phyloP scores from a whole-genome alignment of 2,888 invertebrate species.

The Cylindroiulus punctatus region DNA sequence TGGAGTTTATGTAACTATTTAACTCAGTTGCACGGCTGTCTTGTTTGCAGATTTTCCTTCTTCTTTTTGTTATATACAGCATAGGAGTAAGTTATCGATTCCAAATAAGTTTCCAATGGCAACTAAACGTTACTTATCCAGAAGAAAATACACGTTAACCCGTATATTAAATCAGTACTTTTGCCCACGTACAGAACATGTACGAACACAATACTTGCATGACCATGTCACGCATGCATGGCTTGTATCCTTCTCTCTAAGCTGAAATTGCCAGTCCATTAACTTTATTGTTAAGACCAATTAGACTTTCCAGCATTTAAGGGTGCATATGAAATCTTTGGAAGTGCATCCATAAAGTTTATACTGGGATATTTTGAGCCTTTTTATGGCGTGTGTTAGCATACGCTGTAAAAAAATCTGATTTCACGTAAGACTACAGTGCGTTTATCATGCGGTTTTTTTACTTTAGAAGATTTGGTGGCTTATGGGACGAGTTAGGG shows the following conservation, averaged over 20 bases:
- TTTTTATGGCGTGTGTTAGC: neutral
- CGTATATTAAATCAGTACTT: neutral
- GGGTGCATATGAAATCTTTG: conserved; percentile 19
- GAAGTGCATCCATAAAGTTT: neutral
- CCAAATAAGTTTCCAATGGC: neutral
- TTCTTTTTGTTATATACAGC: neutral
- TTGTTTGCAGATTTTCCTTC: neutral
- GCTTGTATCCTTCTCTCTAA: neutral
- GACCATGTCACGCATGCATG: conserved; percentile 15
- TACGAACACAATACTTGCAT: neutral
- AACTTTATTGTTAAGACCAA: conserved; percentile 2
- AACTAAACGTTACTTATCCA: conserved; percentile 33
- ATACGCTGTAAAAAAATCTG: neutral
- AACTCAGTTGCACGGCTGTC: conserved; percentile 6
- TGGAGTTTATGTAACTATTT: neutral
- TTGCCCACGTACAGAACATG: neutral
- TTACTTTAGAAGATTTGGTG: neutral
- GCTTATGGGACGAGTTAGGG: neutral
- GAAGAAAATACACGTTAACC: conserved; percentile 10
- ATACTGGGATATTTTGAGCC: neutral
- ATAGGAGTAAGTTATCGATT: neutral
- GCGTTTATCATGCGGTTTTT: neutral
- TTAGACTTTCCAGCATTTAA: neutral
- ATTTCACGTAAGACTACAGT: neutral
- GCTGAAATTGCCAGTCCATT: conserved; percentile 7